Conservation (phyloP, 2,888 invertebrate species). For the Incurvaria masculella region DNA sequence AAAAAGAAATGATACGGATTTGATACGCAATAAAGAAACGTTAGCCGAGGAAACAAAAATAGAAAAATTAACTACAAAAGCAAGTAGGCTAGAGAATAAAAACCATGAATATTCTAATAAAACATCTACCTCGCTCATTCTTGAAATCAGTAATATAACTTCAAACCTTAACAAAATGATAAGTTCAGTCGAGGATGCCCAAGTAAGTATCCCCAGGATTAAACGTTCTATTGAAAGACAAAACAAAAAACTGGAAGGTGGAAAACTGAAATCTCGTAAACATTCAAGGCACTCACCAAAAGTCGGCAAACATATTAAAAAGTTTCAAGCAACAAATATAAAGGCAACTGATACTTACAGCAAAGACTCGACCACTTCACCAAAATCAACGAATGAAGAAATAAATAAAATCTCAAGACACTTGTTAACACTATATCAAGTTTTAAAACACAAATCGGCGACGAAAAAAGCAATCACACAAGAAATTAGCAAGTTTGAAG, state of each 20-base stretch:
- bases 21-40: slow-evolving; percentile 21
- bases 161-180: no score
- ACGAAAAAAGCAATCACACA: background rate
- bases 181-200: no score
- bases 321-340: slow-evolving; percentile 5
- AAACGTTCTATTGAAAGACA: no score
- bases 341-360: background rate
- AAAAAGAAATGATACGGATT: slow-evolving; percentile 18
- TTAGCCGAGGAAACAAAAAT: slow-evolving; percentile 24
- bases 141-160: no score
- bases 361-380: slow-evolving; percentile 12
- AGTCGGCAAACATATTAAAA: no score
- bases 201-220: no score
- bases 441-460: background rate
- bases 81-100: slow-evolving; percentile 28
- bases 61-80: slow-evolving; percentile 22
- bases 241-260: no score
- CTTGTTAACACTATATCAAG: no score
- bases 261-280: no score
- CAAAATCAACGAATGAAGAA: slow-evolving; percentile 6
- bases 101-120: slow-evolving; percentile 1
- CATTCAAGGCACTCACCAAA: no score
- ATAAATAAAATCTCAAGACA: background rate
- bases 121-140: no score
- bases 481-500: slow-evolving; percentile 23